Evolutionary conservation across 2,113 vertebrate genomes (phyloP).

Genomic region (Chaenocephalus aceratus): DNA sequence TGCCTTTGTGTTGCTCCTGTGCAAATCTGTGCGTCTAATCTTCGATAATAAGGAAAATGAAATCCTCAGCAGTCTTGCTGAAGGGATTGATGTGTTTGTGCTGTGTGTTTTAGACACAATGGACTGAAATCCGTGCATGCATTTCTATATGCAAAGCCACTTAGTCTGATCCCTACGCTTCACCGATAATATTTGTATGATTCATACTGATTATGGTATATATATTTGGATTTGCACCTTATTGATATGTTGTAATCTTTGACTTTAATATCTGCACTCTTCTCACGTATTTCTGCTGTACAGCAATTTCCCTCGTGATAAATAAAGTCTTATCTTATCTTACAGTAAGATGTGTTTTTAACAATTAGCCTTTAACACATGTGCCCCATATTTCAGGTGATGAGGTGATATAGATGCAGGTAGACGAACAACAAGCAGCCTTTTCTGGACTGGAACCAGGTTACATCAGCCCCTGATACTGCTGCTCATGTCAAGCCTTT

Average conservation of each 20-base stretch:
- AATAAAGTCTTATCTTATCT: neutral
- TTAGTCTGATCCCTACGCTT: neutral
- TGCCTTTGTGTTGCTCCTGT: constrained; percentile 26
- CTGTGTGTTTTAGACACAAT: neutral
- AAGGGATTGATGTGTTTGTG: neutral
- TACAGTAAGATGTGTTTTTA: neutral
- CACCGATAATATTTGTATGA: neutral
- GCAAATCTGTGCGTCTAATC: neutral
- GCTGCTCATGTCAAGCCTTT: neutral
- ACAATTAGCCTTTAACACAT: neutral
- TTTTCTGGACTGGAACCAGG: neutral
- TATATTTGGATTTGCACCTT: neutral
- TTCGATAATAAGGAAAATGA: constrained; percentile 5
- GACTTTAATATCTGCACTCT: neutral
- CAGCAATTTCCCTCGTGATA: neutral
- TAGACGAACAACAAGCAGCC: neutral
- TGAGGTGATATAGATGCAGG: neutral
- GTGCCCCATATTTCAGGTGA: neutral
- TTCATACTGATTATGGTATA: no score
- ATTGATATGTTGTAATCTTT: neutral
- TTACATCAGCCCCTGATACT: neutral
- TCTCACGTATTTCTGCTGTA: neutral
- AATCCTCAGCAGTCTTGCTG: neutral
- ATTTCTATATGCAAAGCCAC: neutral
- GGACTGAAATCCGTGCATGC: neutral